phyloP scores from a whole-genome alignment of 2,797 vertebrate genomes.

The Dermochelys coriacea region DNA sequence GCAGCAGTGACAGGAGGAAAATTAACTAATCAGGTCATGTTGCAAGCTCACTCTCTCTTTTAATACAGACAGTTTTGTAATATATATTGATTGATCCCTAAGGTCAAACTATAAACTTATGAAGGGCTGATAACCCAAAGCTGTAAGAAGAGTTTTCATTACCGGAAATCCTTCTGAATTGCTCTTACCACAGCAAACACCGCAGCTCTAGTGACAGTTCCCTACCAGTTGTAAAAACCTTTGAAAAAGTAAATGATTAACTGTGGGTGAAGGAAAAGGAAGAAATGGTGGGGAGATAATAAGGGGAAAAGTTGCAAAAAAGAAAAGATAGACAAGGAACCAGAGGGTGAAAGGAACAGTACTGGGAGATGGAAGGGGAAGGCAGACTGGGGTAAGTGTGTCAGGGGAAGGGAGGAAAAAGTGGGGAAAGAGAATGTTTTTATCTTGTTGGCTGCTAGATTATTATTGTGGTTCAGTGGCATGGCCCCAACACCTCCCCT shows the following conservation, averaged over 20 bases:
- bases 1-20: background rate
- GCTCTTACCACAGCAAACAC: background rate
- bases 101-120: no score
- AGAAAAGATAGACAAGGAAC: background rate
- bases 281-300: constrained; percentile 32
- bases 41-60: background rate
- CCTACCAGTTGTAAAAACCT: background rate
- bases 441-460: background rate
- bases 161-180: background rate
- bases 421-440: background rate
- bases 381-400: background rate
- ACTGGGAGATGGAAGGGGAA: background rate
- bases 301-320: background rate
- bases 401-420: background rate
- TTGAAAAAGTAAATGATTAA: constrained; percentile 44
- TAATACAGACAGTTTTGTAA: background rate
- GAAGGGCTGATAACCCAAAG: no score
- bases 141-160: background rate
- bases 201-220: background rate
- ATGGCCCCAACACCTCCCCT: background rate
- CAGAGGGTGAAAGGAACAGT: constrained; percentile 5
- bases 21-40: background rate
- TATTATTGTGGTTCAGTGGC: background rate
- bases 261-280: constrained; percentile 2
- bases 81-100: no score